These are phyloP conservation scores for Butorides virescens DNA, from an alignment of 2,113 vertebrate genomes.

Conservation along the genomic window DNA sequence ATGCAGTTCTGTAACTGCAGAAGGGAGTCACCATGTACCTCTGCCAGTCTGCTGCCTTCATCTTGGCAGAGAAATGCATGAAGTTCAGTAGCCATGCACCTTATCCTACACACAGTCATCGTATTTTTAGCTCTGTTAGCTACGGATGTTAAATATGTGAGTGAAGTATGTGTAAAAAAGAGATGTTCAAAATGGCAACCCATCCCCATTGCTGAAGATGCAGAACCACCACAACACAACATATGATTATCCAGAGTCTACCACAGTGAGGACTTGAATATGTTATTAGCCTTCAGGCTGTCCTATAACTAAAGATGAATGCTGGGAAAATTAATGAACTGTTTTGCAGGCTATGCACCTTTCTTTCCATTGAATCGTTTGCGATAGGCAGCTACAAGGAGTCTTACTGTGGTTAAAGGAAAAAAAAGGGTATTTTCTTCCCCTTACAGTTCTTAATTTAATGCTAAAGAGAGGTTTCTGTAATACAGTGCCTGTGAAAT, in stretches of 20 bases:
- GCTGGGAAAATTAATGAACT: background rate
- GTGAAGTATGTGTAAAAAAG: background rate
- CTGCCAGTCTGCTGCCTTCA: background rate
- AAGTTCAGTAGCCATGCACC: background rate
- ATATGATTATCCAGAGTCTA: background rate
- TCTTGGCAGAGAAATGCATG: background rate
- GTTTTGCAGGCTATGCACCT: background rate
- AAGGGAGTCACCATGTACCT: background rate
- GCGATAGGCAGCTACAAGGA: background rate
- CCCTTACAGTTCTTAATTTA: background rate
- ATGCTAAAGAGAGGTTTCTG: background rate
- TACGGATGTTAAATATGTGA: rapidly evolving
- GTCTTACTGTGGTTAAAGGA: background rate
- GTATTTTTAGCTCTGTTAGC: background rate
- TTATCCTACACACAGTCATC: background rate
- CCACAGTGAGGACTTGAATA: background rate
- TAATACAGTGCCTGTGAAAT: background rate
- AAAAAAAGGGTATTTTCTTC: background rate
- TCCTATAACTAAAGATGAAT: background rate
- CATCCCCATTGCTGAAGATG: background rate
- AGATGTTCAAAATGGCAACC: background rate
- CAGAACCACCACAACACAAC: background rate
- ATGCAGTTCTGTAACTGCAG: background rate
- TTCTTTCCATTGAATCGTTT: background rate
- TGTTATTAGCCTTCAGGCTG: background rate